Base-by-base conservation (phyloP, 2,113 vertebrate genomes). In the Pungitius pungitius region DNA sequence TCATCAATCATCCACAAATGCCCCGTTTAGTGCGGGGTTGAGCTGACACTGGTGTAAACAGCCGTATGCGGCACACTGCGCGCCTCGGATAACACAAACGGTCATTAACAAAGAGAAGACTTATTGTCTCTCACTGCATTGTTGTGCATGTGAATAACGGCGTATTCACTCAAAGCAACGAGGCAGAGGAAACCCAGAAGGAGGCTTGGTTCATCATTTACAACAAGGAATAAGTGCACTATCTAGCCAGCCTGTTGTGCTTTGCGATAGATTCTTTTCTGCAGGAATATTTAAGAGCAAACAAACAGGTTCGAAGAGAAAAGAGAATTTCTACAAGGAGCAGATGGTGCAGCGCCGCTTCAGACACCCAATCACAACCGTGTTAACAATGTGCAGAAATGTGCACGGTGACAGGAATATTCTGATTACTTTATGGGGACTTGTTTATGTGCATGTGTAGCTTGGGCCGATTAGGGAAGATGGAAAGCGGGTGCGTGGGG, bases 1-100 rank as follows among this genome's bases (percentile, higher is more conserved):
- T 57, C 71, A 78, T 80, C 40, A 60, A 20, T 81, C 73, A 73
- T 17, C 40, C 60, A 30, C 40, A 56, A 69, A 55, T 11, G 6
- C 22, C 52, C 30, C 27, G 24, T 49, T 80, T 6, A 65, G 30
- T 60, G 0, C 17, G 22, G 35, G 7, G 33, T 17, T 52, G 47
- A 80, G 60, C 72, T 68, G 40, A 59, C 33, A 15, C 42, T 17
- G 18, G 33, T 64, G 49, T 54, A 40, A 68, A 43, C 37, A 33
- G 69, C 30, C 54, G 20, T 24, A 45, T 35, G 69, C 7, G 45
- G 30, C 39, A 15, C 24, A 20, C 4, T 4, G 22, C 27, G 35
- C 51, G n/a, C 51, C 51, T 40, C 42, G 9, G 51, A 66, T 26
- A 1, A 58, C 33, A 65, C 27, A 64, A 70, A 69, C 27, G 5